Base-by-base conservation (phyloP, 2,113 vertebrate species). In the Acanthochromis polyacanthus region DNA sequence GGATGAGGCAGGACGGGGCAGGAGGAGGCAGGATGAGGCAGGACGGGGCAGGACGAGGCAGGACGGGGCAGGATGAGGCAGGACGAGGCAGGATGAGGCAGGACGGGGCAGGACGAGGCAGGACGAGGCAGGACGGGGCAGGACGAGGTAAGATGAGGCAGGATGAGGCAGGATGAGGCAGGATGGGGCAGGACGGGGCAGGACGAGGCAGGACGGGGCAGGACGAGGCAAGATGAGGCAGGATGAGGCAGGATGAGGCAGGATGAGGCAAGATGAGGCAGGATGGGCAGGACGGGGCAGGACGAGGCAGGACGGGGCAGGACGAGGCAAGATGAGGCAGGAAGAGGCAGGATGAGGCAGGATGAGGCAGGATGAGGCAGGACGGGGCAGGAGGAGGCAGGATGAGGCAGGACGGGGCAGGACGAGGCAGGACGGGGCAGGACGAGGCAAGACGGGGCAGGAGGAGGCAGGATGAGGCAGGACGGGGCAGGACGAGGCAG, bases 11-110 rank as follows among this genome's bases (percentile, higher is more conserved):
- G 63, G 58, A 65, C 63, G 25, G 3, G 25, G 25, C 25, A 25
- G n/a, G n/a, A n/a, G n/a, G 60, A 80, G 75, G 75, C 59, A 62
- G 75, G 81, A 57, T 81, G 83, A 85, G 77, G 77, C 52, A 53
- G 63, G 58, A 65, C 63, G 25, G 3, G 25, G 25, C 25, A 25
- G n/a, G n/a, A n/a, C n/a, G n/a, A n/a, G n/a, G n/a, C n/a, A n/a
- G n/a, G n/a, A n/a, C n/a, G n/a, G n/a, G n/a, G n/a, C n/a, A n/a
- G n/a, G n/a, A n/a, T n/a, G 60, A 80, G 75, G 75, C 59, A 62
- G 75, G 81, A 57, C 79, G 83, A 85, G 77, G 77, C 52, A 53
- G 63, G 58, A 65, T 70, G 25, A 25, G 25, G 25, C 25, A 25
- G n/a, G n/a, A n/a, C n/a, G n/a, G n/a, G n/a, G n/a, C n/a, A n/a